Percentiles rank a stretch among this genome's conserved stretches.
phyloP scores from a whole-genome alignment of 2,797 vertebrate species.

The Enteromius unitaeniatus region DNA sequence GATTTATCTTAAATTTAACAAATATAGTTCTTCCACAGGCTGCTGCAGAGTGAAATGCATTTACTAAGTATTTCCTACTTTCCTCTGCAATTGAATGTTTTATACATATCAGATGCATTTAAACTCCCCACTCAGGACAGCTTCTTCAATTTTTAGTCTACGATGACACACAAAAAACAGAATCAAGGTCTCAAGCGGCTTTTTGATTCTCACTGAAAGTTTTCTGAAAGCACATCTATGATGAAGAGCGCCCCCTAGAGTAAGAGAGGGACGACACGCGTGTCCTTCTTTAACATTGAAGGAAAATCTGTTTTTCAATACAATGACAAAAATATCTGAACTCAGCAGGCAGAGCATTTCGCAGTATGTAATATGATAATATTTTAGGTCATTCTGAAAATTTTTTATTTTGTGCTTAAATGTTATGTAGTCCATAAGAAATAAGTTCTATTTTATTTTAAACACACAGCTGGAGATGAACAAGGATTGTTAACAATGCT shows the following conservation, averaged over 20 bases:
- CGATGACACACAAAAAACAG: neutral
- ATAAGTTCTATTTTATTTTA: neutral
- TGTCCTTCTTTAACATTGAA: neutral
- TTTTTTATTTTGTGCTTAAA: neutral
- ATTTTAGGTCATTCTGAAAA: neutral
- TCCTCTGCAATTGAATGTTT: neutral
- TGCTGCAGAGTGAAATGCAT: neutral
- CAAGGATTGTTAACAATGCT: neutral
- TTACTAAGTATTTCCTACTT: neutral
- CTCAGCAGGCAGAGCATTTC: neutral
- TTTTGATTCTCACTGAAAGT: conserved; percentile 4
- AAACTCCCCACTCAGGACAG: neutral
- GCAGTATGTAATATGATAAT: neutral
- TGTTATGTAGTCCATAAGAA: neutral
- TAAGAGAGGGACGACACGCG: neutral
- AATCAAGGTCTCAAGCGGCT: neutral
- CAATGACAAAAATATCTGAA: neutral
- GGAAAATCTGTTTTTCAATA: neutral
- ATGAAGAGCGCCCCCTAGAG: conserved; percentile 32
- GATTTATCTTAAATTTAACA: neutral
- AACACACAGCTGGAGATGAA: neutral
- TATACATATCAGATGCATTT: neutral
- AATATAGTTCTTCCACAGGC: neutral
- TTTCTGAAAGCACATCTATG: neutral
- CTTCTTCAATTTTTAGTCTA: conserved; percentile 12